Base-by-base conservation (phyloP, 2,888 invertebrate species). In the Cephus nigrinus region DNA sequence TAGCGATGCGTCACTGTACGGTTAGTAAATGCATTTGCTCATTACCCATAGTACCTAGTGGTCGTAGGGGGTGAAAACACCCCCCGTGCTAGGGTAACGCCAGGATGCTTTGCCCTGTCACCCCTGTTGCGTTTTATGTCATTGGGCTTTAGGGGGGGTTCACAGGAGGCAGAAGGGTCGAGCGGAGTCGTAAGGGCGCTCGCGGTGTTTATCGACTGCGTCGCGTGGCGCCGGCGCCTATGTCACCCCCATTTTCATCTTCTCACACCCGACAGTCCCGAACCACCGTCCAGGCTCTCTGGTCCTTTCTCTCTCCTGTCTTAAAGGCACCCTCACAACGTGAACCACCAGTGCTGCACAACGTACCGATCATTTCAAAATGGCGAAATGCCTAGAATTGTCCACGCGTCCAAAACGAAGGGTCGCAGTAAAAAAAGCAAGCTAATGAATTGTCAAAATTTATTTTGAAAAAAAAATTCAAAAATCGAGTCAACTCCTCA, bases 101-200 rank as follows among this genome's bases (percentile, higher is more conserved):
- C 35, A 23, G 77, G 79, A 15, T 71, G 71, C 71, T 71, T 71
- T 71, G 71, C 71, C 77, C 73, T 79, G 81, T 80, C 84, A 82
- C 82, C 86, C 87, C 84, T 83, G 81, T 82, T 84, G 83, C 83
- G 82, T 86, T 86, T 86, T 85, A 86, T 84, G 84, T 87, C 86
- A 87, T 87, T 87, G 86, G 84, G 80, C 84, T 88, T 86, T 82
- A 83, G 80, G 82, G 71, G 75, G 73, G 73, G 55, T 75, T 78
- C 15, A 55, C 55, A 55, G 55, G 23, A 55, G 55, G 23, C 55
- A 55, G 55, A 55, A 5, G 75, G 23, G 11, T 68, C 68, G 82
- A 75, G 79, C 75, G 77, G 79, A 80, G 69, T 55, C 33, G 79
- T 33, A 74, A 73, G 55, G 74, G 74, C 34, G 74, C 74, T 74